A percentile compares a stretch with the other conserved stretches of the same genome.
These are phyloP conservation scores for Cephus sareptanus DNA, from an alignment of 2,888 invertebrate species.

Conservation along the genomic window DNA sequence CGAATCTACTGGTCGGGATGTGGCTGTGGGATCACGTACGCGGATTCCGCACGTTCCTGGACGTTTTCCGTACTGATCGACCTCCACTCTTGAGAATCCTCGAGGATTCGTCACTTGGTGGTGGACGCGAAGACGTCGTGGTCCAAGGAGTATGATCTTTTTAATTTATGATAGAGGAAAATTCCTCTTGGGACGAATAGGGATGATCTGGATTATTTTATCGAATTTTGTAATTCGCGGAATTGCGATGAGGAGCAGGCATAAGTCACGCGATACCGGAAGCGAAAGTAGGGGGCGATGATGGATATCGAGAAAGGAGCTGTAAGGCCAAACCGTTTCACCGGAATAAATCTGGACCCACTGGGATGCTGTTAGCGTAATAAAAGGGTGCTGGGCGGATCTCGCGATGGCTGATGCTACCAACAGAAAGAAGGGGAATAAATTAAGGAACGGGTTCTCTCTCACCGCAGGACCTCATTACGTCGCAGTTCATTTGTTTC, in stretches of 20 bases:
- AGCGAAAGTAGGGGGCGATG: background rate
- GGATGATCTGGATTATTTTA: background rate
- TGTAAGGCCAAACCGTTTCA: background rate
- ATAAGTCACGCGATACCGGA: background rate
- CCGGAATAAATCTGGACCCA: background rate
- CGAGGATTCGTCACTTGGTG: background rate
- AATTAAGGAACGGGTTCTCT: conserved; percentile 62
- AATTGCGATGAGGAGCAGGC: background rate
- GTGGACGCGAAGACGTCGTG: background rate
- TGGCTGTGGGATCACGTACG: background rate
- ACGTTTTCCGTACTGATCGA: background rate
- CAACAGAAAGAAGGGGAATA: conserved; percentile 45
- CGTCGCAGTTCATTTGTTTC: conserved; percentile 58
- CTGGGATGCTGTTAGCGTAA: background rate
- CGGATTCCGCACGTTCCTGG: background rate
- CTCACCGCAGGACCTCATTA: conserved; percentile 57
- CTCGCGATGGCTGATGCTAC: background rate
- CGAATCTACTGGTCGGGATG: background rate
- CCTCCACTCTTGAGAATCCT: background rate
- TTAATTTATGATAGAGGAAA: background rate
- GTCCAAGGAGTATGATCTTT: background rate
- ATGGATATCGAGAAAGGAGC: background rate
- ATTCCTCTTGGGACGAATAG: background rate
- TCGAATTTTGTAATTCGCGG: background rate
- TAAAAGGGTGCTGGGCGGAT: background rate